phyloP scores from a whole-genome alignment of 2,797 vertebrate genomes.

The Prionace glauca region DNA sequence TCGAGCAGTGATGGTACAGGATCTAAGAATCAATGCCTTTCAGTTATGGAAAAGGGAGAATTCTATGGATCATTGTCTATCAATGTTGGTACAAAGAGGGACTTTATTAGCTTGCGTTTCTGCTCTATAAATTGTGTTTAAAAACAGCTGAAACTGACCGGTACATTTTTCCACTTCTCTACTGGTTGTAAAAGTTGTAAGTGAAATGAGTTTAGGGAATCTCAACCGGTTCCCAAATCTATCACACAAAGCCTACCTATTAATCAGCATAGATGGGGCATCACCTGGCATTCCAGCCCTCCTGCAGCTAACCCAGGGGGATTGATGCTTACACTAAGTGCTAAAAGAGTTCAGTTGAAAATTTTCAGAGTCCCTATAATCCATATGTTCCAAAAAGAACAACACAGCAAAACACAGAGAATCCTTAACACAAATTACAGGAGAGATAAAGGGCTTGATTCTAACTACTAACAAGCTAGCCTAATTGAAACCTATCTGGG shows the following conservation, averaged over 20 bases:
- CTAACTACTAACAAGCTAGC: background rate
- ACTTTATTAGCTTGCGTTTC: background rate
- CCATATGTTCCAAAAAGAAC: background rate
- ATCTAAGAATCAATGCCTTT: background rate
- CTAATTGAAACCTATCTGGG: conserved; percentile 26
- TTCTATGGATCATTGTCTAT: background rate
- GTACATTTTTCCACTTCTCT: background rate
- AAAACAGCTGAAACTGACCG: background rate
- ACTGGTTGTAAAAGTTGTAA: background rate
- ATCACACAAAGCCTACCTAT: background rate
- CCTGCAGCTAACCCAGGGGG: background rate
- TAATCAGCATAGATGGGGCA: background rate
- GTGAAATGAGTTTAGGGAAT: background rate
- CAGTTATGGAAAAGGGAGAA: background rate
- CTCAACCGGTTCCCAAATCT: background rate
- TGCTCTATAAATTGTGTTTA: background rate
- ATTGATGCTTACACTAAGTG: background rate
- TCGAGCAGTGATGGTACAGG: background rate
- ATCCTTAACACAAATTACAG: background rate
- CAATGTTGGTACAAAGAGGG: background rate
- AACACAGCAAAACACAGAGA: background rate
- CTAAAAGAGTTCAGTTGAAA: background rate
- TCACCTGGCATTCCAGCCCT: background rate
- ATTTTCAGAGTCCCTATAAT: background rate
- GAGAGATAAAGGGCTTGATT: background rate